Evolutionary conservation across 1,140 invertebrate genomes (phyloP).

Genomic region (Acromyrmex charruanus): DNA sequence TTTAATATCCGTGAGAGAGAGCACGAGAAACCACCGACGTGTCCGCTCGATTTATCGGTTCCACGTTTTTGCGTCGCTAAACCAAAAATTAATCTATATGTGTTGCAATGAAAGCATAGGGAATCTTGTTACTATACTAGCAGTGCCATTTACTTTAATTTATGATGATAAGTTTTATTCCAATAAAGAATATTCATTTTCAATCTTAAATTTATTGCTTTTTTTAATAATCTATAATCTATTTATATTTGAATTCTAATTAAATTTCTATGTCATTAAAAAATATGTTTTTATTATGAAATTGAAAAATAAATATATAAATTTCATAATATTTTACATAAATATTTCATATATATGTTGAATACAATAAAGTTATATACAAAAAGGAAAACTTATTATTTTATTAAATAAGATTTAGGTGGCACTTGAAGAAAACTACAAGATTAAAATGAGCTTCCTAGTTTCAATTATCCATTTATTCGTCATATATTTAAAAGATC

Average conservation of each 20-base stretch:
- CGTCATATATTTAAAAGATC: constrained; percentile 4
- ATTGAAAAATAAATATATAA: not conserved
- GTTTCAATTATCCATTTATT: constrained; percentile 1
- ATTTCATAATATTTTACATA: constrained; percentile 11
- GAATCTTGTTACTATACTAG: not conserved
- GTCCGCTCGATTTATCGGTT: constrained; percentile 45
- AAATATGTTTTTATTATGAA: not conserved
- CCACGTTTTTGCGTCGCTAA: constrained; percentile 37
- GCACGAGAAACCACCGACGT: not conserved
- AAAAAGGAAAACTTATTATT: not conserved
- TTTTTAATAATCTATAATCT: not conserved
- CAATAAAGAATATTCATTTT: not conserved
- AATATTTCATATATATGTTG: not conserved
- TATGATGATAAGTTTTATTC: not conserved
- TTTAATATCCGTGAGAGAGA: constrained; percentile 52
- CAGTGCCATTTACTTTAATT: not conserved
- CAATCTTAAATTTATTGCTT: not conserved
- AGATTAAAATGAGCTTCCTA: not conserved
- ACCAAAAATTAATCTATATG: constrained; percentile 52
- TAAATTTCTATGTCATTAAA: not conserved
- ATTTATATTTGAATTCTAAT: not conserved
- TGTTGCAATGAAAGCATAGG: not conserved
- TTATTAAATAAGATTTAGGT: not conserved
- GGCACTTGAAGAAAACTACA: not conserved
- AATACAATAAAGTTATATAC: not conserved